These are phyloP conservation scores for Perithous albicinctus DNA, from an alignment of 2,888 invertebrate species.

Conservation along the genomic window DNA sequence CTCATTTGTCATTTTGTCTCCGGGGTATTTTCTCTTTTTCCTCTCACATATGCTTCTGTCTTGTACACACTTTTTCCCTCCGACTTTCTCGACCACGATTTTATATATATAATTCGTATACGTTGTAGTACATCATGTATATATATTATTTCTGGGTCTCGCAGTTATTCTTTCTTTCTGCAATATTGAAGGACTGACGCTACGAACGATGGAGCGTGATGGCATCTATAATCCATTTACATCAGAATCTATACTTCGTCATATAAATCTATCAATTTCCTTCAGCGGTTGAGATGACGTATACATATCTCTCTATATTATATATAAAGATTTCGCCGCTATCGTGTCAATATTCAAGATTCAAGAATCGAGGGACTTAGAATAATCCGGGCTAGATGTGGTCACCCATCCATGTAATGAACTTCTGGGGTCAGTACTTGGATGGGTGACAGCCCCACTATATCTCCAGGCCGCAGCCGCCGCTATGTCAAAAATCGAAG, in stretches of 20 bases:
- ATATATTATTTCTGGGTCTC: conserved; percentile 2
- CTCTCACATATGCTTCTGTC: conserved; percentile 42
- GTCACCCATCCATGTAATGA: too few relatives aligned
- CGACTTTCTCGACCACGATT: conserved; percentile 50
- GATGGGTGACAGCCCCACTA: too few relatives aligned
- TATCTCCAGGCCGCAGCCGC: too few relatives aligned
- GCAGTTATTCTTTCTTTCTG: conserved; percentile 31
- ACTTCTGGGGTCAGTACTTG: too few relatives aligned
- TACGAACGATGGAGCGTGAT: conserved; percentile 49
- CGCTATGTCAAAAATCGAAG: too few relatives aligned
- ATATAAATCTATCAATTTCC: conserved; percentile 80
- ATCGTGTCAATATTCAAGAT: too few relatives aligned
- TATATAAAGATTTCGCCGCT: too few relatives aligned
- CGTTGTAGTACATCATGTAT: conserved; percentile 30
- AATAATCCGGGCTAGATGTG: too few relatives aligned
- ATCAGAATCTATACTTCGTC: conserved; percentile 76
- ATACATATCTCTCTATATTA: not conserved
- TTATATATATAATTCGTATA: conserved; percentile 33
- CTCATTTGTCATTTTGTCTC: conserved; percentile 76
- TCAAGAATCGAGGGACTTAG: too few relatives aligned
- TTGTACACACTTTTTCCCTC: conserved; percentile 26
- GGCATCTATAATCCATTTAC: conserved; percentile 76
- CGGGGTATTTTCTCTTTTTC: conserved; percentile 60
- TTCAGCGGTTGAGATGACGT: conserved; percentile 63
- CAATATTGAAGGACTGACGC: conserved; percentile 15